Evolutionary conservation across 2,888 invertebrate genomes (phyloP), one percentile per base, ranked within the genome.

Genomic region (Panopea generosa): DNA sequence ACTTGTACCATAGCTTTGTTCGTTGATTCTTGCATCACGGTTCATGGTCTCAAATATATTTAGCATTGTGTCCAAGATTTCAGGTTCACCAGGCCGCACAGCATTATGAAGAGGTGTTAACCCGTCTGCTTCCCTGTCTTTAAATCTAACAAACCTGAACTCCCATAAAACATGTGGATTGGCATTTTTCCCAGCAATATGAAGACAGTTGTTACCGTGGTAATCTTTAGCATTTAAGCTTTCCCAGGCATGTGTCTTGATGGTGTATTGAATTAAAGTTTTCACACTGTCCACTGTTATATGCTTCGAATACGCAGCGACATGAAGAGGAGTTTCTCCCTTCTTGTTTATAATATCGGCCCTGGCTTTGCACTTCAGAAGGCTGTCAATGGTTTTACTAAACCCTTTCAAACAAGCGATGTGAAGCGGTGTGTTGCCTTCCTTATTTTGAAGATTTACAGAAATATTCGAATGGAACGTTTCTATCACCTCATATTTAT

Each of bases 341-440:
- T 66, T 65, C 6, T 77, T 71, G 69, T 91, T 91, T 38, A 79
- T 85, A 7, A 87, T 75, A 63, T 89, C 84, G 7, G 89, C 84
- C 55, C 86, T 89, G 9, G 88, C 86, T 43, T 90, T 90, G 52
- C 56, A 60, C 29, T 82, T 63, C 18, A 90, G 59, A 1, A 90
- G 71, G 16, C 81, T 57, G 16, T 71, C 26, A 11, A 88, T 84
- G 6, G 86, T 78, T 6, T 86, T 85, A 18, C 76, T 40, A 62
- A 87, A 77, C 1, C 91, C 91, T 43, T 81, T 76, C 14, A 78
- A 77, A 62, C 87, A 88, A 0, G 91, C 91, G 49, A 91, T 78
- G 70, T 92, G 92, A 6, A 92, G 74, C 0, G 91, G 83, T 1
- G 91, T 91, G 72, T 91, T 85, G 1, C 90, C 90, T 27, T 85